Base-by-base conservation (phyloP, 2,113 vertebrate species). In the Sminthopsis crassicaudata region DNA sequence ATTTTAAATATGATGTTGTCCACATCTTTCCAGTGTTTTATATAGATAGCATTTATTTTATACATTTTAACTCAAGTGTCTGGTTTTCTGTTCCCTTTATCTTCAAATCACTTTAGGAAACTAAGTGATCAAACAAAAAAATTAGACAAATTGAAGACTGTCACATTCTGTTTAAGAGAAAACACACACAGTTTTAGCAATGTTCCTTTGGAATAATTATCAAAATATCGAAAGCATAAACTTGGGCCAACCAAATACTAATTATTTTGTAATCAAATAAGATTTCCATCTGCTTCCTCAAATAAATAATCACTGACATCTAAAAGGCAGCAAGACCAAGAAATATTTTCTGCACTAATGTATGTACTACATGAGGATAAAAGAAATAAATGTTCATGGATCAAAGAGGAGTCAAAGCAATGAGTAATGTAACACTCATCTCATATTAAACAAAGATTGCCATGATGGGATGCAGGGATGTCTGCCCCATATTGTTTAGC, bases 361-460 rank as follows among this genome's bases (percentile, higher is more conserved):
- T 95, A 96, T 90, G 95, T 25, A 91, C 27, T 92, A 53, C 46
- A 12, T 22, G 50, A 91, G 96, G 96, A 96, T 95, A 95, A 97
- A 97, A 98, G 91, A 91, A 9, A 53, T 96, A 96, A 96, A 94
- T 4, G 54, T 0, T 57, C 12, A 22, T 7, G 89, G 92, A 96
- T 55, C 96, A 95, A 98, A 97, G 91, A 42, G 88, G 93, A 50
- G 52, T 84, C 19, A 0, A 26, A 46, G 92, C 36, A 91, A 95
- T 95, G 92, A 94, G 91, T 95, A 97, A 97, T 57, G 93, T 5
- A 36, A 94, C 95, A 97, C 88, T 94, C 88, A 95, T 90, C 91
- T 97, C 96, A 97, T 50, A 94, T 97, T 97, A 98, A 98, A 97
- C 91, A 97, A 94, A 97, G 95, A 89, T 90, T 55, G 50, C 96